Base-by-base conservation (phyloP, 2,888 invertebrate genomes). In the Stramonita haemastoma region DNA sequence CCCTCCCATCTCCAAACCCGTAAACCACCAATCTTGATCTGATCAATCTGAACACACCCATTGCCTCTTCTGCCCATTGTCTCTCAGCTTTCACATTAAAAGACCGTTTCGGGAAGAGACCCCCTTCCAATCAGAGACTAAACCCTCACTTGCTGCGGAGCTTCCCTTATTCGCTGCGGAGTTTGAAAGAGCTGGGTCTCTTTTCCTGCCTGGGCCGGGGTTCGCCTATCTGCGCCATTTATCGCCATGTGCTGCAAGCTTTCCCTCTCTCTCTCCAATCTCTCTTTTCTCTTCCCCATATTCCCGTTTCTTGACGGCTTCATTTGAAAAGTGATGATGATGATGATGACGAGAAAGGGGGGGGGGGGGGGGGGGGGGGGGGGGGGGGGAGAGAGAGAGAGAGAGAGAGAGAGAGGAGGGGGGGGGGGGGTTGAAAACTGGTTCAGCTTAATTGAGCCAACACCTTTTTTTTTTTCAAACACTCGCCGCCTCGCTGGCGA, bases 401-500 rank as follows among this genome's bases (percentile, higher is more conserved):
- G 11, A 60, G 60, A 60, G 60, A 60, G 19, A 11, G 60, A 60
- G 60, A 15, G 13, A 60, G 60, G 60, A 15, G 60, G 60, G 11
- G 60, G 60, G 11, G 60, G 60, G 11, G 60, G 60, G 11, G 60
- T 11, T 81, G 34, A 22, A 13, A 81, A 34, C 36, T 4, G 2
- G 81, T 81, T 81, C 29, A 77, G 77, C 29, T 32, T 29, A 22
- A 77, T n/a, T n/a, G 77, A 77, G 77, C 11, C 77, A 77, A 77
- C 77, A 77, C 77, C 19, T n/a, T 77, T 32, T 77, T 77, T n/a
- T n/a, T n/a, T n/a, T n/a, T n/a, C 36, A 81, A 81, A 81, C 81
- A 36, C 5, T 22, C 17, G n/a, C 81, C 81, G 81, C 81, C 22
- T 4, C 19, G 36, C 81, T 36, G 36, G 36, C 8, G 15, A 36